A percentile compares a stretch with the other conserved stretches of the same genome.
Evolutionary conservation across 2,113 vertebrate genomes (phyloP).

Genomic region (Cyanoderma ruficeps): DNA sequence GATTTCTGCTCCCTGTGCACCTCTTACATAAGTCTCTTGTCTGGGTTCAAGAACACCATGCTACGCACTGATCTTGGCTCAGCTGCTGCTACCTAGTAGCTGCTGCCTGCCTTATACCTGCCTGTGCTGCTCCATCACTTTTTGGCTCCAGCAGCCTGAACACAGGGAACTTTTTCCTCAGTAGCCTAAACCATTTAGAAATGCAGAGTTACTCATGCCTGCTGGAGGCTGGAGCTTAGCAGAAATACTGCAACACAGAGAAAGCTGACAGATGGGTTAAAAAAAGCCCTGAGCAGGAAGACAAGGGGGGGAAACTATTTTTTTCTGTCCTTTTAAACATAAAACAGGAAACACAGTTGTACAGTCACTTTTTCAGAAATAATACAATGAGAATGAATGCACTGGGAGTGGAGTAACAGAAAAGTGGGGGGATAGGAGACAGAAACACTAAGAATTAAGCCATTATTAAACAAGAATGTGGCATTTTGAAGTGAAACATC

Average conservation of each 20-base stretch:
- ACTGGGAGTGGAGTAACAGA: not conserved
- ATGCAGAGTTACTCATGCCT: not conserved
- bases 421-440: not conserved
- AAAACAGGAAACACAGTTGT: not conserved
- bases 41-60: not conserved
- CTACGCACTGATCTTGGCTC: not conserved
- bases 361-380: not conserved
- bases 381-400: not conserved
- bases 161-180: not conserved
- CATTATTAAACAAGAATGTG: not conserved
- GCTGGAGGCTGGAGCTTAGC: not conserved
- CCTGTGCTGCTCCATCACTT: not conserved
- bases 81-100: not conserved
- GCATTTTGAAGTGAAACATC: not conserved
- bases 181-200: not conserved
- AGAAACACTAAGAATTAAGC: not conserved
- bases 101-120: rapidly evolving
- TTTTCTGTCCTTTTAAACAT: not conserved
- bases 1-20: not conserved
- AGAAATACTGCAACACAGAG: not conserved
- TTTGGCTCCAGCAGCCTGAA: not conserved
- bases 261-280: not conserved
- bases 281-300: slow-evolving; percentile 1
- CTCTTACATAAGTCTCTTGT: not conserved
- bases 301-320: not conserved